These are phyloP conservation scores for Pseudomyrmex dendroicus DNA, from an alignment of 1,140 invertebrate species.

Conservation along the genomic window DNA sequence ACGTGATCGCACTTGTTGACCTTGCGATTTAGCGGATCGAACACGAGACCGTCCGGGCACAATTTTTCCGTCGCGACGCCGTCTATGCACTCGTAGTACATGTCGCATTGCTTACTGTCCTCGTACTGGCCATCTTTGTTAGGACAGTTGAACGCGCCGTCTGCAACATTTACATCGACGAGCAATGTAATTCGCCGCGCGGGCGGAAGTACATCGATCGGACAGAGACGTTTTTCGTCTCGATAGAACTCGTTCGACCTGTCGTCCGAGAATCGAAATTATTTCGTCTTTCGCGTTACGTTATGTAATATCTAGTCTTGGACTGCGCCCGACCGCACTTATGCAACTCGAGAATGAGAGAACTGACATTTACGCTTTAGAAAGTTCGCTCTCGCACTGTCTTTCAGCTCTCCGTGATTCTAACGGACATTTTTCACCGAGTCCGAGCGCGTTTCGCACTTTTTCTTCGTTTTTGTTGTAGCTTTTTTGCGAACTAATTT, in stretches of 20 bases:
- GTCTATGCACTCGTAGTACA: constrained; percentile 93
- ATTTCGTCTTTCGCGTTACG: constrained; percentile 62
- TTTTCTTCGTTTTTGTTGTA: neutral
- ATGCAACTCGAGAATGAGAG: constrained; percentile 74
- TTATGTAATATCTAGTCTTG: constrained; percentile 72
- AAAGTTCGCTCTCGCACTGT: constrained; percentile 77
- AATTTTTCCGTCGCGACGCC: constrained; percentile 90
- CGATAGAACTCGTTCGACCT: constrained; percentile 43
- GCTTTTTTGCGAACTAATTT: no score
- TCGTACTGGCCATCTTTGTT: constrained; percentile 91
- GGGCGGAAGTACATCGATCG: neutral
- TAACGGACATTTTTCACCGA: constrained; percentile 11
- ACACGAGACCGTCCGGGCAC: constrained; percentile 94
- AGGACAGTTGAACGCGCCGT: constrained; percentile 90
- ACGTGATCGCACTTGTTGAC: constrained; percentile 96
- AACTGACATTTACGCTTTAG: constrained; percentile 84
- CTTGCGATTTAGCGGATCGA: constrained; percentile 92
- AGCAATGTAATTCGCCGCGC: no score
- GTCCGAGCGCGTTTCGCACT: constrained; percentile 7
- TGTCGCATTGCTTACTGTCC: constrained; percentile 93
- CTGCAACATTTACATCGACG: constrained; percentile 79
- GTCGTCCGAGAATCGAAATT: constrained; percentile 57
- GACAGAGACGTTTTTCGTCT: neutral
- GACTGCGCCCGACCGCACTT: constrained; percentile 59
- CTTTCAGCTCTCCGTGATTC: constrained; percentile 56